A percentile compares a stretch with the other conserved stretches of the same genome.
phyloP scores from a whole-genome alignment of 2,797 vertebrate species.

The Ceyx erithaca region DNA sequence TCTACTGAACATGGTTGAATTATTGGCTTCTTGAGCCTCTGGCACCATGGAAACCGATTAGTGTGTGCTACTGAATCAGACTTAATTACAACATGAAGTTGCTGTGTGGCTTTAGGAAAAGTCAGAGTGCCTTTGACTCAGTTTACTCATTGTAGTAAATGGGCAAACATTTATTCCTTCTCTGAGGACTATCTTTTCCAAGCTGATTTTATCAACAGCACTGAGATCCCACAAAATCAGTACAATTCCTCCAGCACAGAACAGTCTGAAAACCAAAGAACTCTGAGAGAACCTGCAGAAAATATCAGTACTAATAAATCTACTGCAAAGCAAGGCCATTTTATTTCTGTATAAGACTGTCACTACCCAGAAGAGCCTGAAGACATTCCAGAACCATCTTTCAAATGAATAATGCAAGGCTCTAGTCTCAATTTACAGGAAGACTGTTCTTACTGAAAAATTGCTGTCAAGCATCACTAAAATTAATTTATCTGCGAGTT shows the following conservation, averaged over 20 bases:
- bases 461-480: slow-evolving; percentile 50
- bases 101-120: slow-evolving; percentile 17
- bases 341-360: slow-evolving; percentile 3
- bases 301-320: slow-evolving; percentile 30
- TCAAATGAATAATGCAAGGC: slow-evolving; percentile 54
- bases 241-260: background rate
- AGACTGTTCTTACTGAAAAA: slow-evolving; percentile 45
- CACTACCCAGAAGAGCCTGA: slow-evolving; percentile 23
- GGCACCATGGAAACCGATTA: slow-evolving; percentile 17
- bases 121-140: background rate
- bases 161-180: background rate
- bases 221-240: background rate
- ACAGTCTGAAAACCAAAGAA: background rate
- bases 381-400: slow-evolving; percentile 59
- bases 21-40: slow-evolving; percentile 25
- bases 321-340: slow-evolving; percentile 12
- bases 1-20: slow-evolving; percentile 3
- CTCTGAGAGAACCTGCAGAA: background rate
- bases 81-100: slow-evolving; percentile 16
- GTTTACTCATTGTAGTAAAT: slow-evolving; percentile 47
- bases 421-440: slow-evolving; percentile 46
- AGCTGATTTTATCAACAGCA: background rate
- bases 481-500: slow-evolving; percentile 45
- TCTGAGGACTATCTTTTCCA: background rate
- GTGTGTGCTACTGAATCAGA: background rate